Evolutionary conservation across 2,888 invertebrate genomes (phyloP).

Genomic region (Limnephilus auricula): DNA sequence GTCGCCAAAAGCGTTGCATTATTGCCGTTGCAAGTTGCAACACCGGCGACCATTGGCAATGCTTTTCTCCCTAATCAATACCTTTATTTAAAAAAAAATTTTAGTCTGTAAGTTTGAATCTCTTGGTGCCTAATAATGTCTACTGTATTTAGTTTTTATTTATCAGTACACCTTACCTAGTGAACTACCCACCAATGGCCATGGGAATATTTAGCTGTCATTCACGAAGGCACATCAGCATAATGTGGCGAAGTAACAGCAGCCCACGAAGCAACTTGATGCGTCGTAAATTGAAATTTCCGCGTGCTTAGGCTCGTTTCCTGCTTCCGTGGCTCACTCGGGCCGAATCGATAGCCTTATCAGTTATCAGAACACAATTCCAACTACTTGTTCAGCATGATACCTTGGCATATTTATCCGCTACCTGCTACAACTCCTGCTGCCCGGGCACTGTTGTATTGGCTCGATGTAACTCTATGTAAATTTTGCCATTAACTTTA

Average conservation of each 20-base stretch:
- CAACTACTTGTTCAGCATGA: background rate
- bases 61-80: no score
- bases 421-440: background rate
- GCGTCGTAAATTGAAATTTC: constrained; percentile 27
- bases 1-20: no score
- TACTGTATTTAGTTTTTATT: background rate
- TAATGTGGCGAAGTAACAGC: constrained; percentile 9
- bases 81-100: no score
- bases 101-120: no score
- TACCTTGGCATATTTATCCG: background rate
- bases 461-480: background rate
- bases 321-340: background rate
- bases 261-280: constrained; percentile 4
- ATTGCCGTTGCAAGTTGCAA: no score
- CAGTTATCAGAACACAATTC: constrained; percentile 6
- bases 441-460: background rate
- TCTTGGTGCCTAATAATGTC: no score
- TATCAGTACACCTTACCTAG: background rate
- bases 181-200: background rate
- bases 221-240: background rate
- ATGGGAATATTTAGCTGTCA: constrained; percentile 4
- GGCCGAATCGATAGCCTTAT: background rate
- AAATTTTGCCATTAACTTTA: background rate
- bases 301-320: background rate
- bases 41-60: no score